phyloP scores from a whole-genome alignment of 2,888 invertebrate species.

The Ophraella communa region DNA sequence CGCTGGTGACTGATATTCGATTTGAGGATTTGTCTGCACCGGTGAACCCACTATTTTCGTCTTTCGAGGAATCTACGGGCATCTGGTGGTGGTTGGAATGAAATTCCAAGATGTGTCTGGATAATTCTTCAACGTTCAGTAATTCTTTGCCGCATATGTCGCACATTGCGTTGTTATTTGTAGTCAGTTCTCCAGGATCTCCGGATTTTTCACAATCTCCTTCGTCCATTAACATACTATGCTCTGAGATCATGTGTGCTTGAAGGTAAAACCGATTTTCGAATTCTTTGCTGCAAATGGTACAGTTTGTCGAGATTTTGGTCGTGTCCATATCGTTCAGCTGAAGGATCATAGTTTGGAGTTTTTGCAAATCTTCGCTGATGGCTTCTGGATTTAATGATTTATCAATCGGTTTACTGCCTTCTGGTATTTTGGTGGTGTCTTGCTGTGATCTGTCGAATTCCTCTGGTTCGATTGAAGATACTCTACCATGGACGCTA shows the following conservation, averaged over 20 bases:
- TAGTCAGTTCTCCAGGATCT: slow-evolving; percentile 50
- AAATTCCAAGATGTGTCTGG: slow-evolving; percentile 72
- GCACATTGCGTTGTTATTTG: slow-evolving; percentile 57
- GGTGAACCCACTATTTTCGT: slow-evolving; percentile 57
- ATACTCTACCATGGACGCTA: slow-evolving; percentile 54
- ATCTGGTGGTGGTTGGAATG: slow-evolving; percentile 61
- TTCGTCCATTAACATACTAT: slow-evolving; percentile 65
- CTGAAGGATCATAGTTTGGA: slow-evolving; percentile 90
- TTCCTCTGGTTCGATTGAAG: slow-evolving; percentile 43
- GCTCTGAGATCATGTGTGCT: slow-evolving; percentile 73
- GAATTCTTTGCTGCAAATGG: slow-evolving; percentile 74
- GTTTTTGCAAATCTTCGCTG: slow-evolving; percentile 84
- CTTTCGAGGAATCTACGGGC: slow-evolving; percentile 47
- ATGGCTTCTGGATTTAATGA: slow-evolving; percentile 66
- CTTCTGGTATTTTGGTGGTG: slow-evolving; percentile 31
- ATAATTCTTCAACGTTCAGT: slow-evolving; percentile 68
- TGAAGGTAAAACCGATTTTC: slow-evolving; percentile 75
- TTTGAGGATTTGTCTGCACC: slow-evolving; percentile 61
- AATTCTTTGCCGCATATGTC: slow-evolving; percentile 60
- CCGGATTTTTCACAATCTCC: slow-evolving; percentile 54
- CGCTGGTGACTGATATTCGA: slow-evolving; percentile 44
- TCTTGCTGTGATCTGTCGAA: slow-evolving; percentile 47
- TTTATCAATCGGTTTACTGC: slow-evolving; percentile 44
- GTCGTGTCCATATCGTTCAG: slow-evolving; percentile 79
- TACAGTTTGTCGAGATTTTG: slow-evolving; percentile 65